These are phyloP conservation scores for Asbolus verrucosus DNA, from an alignment of 1,140 invertebrate genomes.

Conservation along the genomic window DNA sequence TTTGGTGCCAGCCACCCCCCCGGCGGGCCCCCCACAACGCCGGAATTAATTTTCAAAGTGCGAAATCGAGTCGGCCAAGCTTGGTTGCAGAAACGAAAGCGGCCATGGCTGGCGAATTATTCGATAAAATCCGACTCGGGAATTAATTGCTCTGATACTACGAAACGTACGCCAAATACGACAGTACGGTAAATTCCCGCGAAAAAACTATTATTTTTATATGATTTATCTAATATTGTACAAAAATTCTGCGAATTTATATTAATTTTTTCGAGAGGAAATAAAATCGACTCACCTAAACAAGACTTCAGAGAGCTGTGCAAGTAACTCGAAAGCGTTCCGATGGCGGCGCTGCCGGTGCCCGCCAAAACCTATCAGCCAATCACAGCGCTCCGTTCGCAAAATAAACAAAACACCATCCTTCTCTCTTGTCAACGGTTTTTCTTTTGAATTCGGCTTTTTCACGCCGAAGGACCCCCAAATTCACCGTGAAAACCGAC, in stretches of 20 bases:
- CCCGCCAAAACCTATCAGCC: conserved; percentile 55
- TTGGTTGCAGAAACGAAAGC: conserved; percentile 50
- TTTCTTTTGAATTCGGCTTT: conserved; percentile 30
- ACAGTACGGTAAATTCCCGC: conserved; percentile 49
- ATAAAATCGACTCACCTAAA: conserved; percentile 59
- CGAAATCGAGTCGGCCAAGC: background rate
- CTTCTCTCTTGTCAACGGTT: conserved; percentile 42
- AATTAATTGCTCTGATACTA: conserved; percentile 49
- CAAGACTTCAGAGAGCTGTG: conserved; percentile 49
- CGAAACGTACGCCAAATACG: conserved; percentile 30
- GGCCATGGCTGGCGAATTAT: conserved; percentile 54
- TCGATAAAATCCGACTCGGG: conserved; percentile 47
- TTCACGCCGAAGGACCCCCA: conserved; percentile 2
- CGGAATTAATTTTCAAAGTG: conserved; percentile 59
- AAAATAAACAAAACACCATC: conserved; percentile 46
- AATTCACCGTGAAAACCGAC: background rate
- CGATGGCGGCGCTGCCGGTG: conserved; percentile 52
- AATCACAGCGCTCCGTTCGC: conserved; percentile 43
- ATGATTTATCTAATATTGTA: conserved; percentile 47
- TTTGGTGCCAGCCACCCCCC: conserved; percentile 39
- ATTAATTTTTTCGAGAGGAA: conserved; percentile 55
- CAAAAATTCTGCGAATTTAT: conserved; percentile 54
- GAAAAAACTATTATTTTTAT: conserved; percentile 60
- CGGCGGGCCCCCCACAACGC: conserved; percentile 4
- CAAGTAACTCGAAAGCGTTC: conserved; percentile 47